These are phyloP conservation scores for Nestor notabilis DNA, from an alignment of 2,113 vertebrate species.

Conservation along the genomic window DNA sequence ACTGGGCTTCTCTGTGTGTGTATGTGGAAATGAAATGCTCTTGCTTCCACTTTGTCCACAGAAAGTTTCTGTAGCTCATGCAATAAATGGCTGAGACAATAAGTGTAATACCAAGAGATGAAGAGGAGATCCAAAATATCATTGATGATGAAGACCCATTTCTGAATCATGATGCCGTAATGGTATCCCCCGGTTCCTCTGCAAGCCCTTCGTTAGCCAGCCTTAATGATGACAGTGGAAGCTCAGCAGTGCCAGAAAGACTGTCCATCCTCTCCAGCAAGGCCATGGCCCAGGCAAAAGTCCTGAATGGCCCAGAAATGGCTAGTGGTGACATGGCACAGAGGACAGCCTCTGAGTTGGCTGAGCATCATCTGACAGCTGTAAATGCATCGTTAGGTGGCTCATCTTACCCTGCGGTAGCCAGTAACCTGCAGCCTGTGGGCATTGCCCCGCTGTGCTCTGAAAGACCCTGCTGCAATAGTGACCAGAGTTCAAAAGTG, in stretches of 20 bases:
- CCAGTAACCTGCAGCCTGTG: background rate
- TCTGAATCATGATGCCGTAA: background rate
- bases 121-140: background rate
- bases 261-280: background rate
- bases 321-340: background rate
- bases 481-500: fast-evolving
- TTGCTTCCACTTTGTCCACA: conserved; percentile 25
- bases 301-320: background rate
- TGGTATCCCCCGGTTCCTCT: background rate
- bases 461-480: background rate
- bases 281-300: background rate
- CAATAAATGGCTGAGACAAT: conserved; percentile 37
- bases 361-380: background rate
- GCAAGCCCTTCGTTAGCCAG: background rate
- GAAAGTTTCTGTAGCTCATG: background rate
- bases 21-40: conserved; percentile 32
- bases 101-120: background rate
- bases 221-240: background rate
- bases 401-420: fast-evolving
- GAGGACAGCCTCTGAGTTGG: background rate
- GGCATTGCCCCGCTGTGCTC: background rate
- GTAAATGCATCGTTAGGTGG: background rate
- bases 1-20: background rate
- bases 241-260: background rate
- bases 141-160: background rate